Conservation (phyloP, 2,797 vertebrate genomes). For the Sebastes diaconus region DNA sequence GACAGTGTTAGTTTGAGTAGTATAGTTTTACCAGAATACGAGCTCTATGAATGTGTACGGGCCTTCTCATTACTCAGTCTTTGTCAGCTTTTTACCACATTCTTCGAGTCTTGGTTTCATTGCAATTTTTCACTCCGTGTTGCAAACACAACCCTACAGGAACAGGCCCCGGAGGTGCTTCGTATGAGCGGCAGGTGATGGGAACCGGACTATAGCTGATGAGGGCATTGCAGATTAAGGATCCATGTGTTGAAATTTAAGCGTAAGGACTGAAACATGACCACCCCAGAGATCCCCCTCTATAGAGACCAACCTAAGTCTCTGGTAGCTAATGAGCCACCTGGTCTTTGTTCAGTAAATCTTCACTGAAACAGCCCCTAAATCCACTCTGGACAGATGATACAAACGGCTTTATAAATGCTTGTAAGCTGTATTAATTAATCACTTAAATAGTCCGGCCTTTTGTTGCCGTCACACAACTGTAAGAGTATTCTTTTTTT, state of each 20-base stretch:
- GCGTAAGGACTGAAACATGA: constrained; percentile 81
- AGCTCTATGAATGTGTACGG: constrained; percentile 38
- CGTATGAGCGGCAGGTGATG: constrained; percentile 37
- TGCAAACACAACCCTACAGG: constrained; percentile 44
- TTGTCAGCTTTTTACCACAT: constrained; percentile 51
- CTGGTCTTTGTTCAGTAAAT: constrained; percentile 81
- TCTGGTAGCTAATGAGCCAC: constrained; percentile 77
- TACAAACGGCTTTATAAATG: constrained; percentile 75
- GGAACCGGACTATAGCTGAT: constrained; percentile 51
- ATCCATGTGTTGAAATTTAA: constrained; percentile 81
- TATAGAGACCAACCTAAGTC: constrained; percentile 66
- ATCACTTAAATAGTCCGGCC: constrained; percentile 63
- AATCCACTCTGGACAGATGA: constrained; percentile 76
- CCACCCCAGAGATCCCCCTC: constrained; percentile 59
- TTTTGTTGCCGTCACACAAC: constrained; percentile 65
- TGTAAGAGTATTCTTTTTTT: constrained; percentile 47
- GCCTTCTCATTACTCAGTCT: constrained; percentile 59
- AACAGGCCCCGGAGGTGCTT: constrained; percentile 58
- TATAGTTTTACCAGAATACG: constrained; percentile 42
- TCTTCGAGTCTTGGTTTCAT: constrained; percentile 45
- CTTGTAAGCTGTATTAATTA: constrained; percentile 80
- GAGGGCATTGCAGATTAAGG: constrained; percentile 68
- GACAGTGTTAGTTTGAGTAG: constrained; percentile 12
- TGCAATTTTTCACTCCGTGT: constrained; percentile 66
- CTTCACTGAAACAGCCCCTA: constrained; percentile 72